These are phyloP conservation scores for Proteles cristata DNA, from an alignment of 2,113 vertebrate genomes.

Conservation along the genomic window DNA sequence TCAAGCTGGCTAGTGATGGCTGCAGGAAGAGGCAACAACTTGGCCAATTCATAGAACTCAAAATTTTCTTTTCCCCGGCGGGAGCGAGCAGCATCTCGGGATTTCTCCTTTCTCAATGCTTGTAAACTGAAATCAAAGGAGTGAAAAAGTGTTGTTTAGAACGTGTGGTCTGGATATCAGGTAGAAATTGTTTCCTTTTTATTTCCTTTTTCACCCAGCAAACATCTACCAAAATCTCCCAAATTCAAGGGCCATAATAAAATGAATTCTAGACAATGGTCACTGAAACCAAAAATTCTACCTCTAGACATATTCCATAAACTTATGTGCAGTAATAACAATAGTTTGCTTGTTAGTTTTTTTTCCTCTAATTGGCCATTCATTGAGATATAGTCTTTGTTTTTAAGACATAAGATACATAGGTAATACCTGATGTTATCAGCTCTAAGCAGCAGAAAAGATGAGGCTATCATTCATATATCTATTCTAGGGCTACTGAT, in stretches of 20 bases:
- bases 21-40: constrained; percentile 97
- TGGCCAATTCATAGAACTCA: constrained; percentile 99
- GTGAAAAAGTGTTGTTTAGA: constrained; percentile 54
- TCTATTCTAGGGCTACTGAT: constrained; percentile 44
- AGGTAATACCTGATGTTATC: neutral
- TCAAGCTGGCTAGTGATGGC: constrained; percentile 99
- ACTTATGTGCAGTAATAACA: neutral
- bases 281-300: neutral
- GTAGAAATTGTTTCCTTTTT: constrained; percentile 51
- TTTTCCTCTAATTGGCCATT: neutral
- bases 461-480: neutral
- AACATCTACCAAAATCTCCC: neutral
- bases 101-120: constrained; percentile 99
- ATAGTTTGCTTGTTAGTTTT: neutral
- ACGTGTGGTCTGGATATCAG: constrained; percentile 54
- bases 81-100: constrained; percentile 97
- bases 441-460: neutral
- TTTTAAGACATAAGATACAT: neutral
- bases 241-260: neutral
- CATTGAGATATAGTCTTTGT: neutral
- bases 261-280: neutral
- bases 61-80: constrained; percentile 99
- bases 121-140: constrained; percentile 92
- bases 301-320: neutral
- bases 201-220: constrained; percentile 17